Evolutionary conservation across 2,113 vertebrate species (phyloP).

Genomic region (Myiozetetes cayanensis): DNA sequence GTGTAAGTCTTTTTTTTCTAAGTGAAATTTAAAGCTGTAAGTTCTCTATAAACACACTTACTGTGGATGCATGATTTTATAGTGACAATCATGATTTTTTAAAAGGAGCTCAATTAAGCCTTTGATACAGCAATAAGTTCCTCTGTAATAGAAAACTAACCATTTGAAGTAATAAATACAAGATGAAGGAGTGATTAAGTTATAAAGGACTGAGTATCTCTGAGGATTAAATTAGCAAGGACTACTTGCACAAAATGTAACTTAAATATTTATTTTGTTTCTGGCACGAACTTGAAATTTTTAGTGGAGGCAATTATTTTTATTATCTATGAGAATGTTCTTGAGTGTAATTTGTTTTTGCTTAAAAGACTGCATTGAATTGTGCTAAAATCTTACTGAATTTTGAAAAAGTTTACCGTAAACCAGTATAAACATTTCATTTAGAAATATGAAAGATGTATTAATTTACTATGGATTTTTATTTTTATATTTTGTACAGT

Average conservation of each 20-base stretch:
- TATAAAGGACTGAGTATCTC: constrained; percentile 23
- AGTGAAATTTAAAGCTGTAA: constrained; percentile 77
- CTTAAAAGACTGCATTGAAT: background rate
- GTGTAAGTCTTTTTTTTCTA: constrained; percentile 68
- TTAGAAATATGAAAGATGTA: background rate
- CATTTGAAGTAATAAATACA: constrained; percentile 32
- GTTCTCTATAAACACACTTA: constrained; percentile 70
- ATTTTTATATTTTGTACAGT: background rate
- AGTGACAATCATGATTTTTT: constrained; percentile 70
- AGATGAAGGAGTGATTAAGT: constrained; percentile 48
- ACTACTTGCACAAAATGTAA: constrained; percentile 13
- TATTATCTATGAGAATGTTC: background rate
- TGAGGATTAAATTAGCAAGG: constrained; percentile 36
- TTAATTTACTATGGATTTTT: background rate
- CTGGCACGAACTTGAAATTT: constrained; percentile 40
- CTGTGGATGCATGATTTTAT: constrained; percentile 71
- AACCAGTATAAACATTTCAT: background rate
- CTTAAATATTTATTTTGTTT: constrained; percentile 59
- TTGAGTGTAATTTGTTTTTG: background rate
- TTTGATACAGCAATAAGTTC: constrained; percentile 68
- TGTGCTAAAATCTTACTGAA: background rate
- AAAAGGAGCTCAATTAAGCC: constrained; percentile 73
- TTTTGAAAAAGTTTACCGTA: background rate
- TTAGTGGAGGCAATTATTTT: constrained; percentile 24
- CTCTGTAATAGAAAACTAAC: constrained; percentile 54